Percentiles rank a stretch among this genome's conserved stretches.
phyloP scores from a whole-genome alignment of 2,113 vertebrate species.

The Mustelus asterias region DNA sequence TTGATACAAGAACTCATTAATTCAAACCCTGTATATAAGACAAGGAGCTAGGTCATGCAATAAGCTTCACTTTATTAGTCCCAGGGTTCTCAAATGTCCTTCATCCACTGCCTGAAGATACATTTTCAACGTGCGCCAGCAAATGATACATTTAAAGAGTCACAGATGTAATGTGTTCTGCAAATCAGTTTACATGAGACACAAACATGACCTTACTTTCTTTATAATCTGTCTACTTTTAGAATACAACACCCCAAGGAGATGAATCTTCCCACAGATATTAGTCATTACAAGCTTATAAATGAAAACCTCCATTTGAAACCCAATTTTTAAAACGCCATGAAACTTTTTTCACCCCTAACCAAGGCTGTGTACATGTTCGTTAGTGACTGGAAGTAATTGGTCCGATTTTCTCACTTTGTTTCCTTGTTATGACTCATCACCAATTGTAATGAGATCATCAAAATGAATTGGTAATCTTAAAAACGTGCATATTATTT shows the following conservation, averaged over 20 bases:
- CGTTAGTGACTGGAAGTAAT: neutral
- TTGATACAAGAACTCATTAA: slow-evolving; percentile 19
- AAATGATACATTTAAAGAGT: slow-evolving; percentile 12
- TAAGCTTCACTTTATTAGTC: neutral
- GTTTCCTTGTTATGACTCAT: neutral
- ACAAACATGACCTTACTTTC: neutral
- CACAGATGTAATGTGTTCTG: neutral
- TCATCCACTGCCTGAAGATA: neutral
- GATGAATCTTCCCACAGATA: neutral
- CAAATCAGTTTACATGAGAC: neutral
- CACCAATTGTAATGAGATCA: neutral
- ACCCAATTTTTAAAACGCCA: neutral
- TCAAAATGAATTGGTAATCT: neutral
- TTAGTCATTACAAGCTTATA: neutral
- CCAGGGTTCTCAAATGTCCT: neutral
- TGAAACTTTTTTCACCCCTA: neutral
- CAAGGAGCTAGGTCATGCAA: neutral
- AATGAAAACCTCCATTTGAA: neutral
- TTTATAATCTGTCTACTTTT: neutral
- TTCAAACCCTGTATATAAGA: neutral
- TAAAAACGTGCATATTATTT: neutral
- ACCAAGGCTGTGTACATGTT: neutral
- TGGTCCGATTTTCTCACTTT: neutral
- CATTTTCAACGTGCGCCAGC: too few species aligned
- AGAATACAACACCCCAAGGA: neutral